These are phyloP conservation scores for Otolemur garnettii DNA, from an alignment of 2,113 vertebrate genomes.

Conservation along the genomic window DNA sequence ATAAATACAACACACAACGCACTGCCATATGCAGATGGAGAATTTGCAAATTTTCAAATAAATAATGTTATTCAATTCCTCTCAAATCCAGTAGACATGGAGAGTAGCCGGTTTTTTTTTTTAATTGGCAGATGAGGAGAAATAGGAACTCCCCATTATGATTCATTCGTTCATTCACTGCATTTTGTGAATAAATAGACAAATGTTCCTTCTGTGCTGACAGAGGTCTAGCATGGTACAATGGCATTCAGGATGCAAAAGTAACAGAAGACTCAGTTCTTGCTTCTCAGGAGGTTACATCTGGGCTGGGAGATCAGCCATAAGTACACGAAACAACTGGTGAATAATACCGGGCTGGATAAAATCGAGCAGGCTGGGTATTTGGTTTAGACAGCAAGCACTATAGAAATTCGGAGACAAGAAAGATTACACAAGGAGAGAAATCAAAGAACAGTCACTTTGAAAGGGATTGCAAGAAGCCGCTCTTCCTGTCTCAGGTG, in stretches of 20 bases:
- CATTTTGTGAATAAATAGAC: background rate
- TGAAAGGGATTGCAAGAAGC: conserved; percentile 41
- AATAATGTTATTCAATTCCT: conserved; percentile 26
- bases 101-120: background rate
- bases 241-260: background rate
- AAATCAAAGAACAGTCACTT: conserved; percentile 16
- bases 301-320: background rate
- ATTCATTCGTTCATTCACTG: background rate
- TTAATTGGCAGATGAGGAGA: background rate
- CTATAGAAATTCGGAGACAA: background rate
- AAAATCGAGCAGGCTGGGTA: background rate
- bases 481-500: conserved; percentile 4
- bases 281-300: background rate
- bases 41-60: conserved; percentile 65
- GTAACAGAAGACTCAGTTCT: background rate
- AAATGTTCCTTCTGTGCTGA: background rate
- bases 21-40: background rate
- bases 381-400: background rate
- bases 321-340: background rate
- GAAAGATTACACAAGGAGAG: background rate
- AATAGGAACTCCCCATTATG: background rate
- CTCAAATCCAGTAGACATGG: conserved; percentile 47
- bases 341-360: background rate
- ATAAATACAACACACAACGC: background rate
- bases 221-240: background rate